phyloP scores from a whole-genome alignment of 2,797 vertebrate species.

The Eospalax fontanierii region DNA sequence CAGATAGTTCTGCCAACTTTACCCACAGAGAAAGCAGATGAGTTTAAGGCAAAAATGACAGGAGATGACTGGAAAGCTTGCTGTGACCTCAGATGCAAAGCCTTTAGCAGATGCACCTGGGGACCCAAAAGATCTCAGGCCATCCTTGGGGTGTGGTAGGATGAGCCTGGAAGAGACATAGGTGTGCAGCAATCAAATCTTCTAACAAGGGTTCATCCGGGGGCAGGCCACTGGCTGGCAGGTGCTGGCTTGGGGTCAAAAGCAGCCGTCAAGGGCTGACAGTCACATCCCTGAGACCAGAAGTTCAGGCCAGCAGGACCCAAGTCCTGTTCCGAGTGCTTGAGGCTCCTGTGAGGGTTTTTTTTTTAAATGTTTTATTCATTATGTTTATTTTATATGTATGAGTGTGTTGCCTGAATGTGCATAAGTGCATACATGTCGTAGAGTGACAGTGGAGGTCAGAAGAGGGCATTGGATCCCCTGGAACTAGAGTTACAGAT shows the following conservation, averaged over 20 bases:
- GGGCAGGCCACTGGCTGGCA: background rate
- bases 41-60: background rate
- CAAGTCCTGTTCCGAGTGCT: background rate
- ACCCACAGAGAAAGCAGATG: conserved; percentile 33
- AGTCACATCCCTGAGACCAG: background rate
- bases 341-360: background rate
- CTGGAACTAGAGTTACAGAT: no score
- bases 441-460: no score
- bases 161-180: background rate
- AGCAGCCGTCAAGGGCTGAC: no score
- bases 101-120: background rate
- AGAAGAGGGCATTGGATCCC: no score
- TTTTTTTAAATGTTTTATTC: no score
- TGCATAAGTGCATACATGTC: no score
- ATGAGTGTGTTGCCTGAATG: no score
- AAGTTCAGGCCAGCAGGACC: background rate
- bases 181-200: background rate
- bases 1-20: conserved; percentile 48
- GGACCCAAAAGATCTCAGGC: background rate
- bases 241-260: background rate
- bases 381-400: no score
- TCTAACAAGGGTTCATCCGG: background rate
- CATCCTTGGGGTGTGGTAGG: background rate
- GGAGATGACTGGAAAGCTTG: background rate
- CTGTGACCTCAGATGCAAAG: background rate